Evolutionary conservation across 2,888 invertebrate genomes (phyloP), one percentile per base, ranked within the genome.

Genomic region (Tachina grossa): DNA sequence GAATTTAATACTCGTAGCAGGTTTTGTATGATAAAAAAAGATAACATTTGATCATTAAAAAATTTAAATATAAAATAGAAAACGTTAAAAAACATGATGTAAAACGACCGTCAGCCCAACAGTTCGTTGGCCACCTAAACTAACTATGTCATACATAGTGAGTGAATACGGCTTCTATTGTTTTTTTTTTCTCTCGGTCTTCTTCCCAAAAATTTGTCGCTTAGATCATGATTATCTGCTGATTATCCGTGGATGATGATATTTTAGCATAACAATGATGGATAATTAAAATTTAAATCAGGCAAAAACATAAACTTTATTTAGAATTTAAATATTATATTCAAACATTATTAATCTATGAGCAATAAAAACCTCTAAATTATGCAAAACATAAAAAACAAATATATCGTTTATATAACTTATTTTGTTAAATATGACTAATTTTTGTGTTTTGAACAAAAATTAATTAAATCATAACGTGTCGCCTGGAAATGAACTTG

Each of bases 401-500:
- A 31, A 31, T 31, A 4, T 31, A 31, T 31, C 4, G 4, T 31
- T 31, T 31, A 31, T 31, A 31, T 31, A 4, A 31, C 31, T 31
- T 31, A 3, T 49, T 66, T 16, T 51, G 13, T 49, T 22, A 4
- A 59, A 59, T 59, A 43, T 81, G 72, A 74, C 51, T 49, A 66
- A 80, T 80, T 57, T 22, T 57, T 22, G 11, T 39, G 31, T 49
- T 51, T 45, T 49, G 57, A 59, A 45, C 8, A 65, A 81, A 57
- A 41, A 16, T 53, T 68, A 75, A 81, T 81, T 75, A 68, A 75
- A 75, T 75, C 74, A 75, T 75, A 71, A 83, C 57, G 19, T 16
- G 63, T 72, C 59, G 66, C 19, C 11, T 63, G 31, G 47, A 63
- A 71, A 55, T 63, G 47, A 79, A 71, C 78, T 63, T 71, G 79